phyloP scores from a whole-genome alignment of 35 echinoderm and acorn worm species.

The Strongylocentrotus purpuratus region DNA sequence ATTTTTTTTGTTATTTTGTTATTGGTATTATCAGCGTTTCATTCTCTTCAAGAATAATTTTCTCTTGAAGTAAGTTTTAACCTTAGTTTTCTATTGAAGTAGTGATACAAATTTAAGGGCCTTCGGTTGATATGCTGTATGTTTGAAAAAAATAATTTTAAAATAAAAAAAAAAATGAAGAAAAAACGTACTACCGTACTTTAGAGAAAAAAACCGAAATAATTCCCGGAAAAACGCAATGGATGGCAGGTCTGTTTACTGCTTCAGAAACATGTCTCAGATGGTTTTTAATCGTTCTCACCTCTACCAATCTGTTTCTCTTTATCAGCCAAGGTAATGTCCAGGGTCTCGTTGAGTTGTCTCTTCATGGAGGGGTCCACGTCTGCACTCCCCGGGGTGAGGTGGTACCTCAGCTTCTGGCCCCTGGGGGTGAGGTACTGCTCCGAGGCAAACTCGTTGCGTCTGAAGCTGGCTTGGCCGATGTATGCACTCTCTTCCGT shows the following conservation, averaged over 20 bases:
- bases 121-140: too few relatives aligned
- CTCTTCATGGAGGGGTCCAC: constrained; percentile 59
- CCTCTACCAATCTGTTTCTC: constrained; percentile 80
- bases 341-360: constrained; percentile 63
- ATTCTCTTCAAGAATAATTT: too few relatives aligned
- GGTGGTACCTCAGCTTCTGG: constrained; percentile 37
- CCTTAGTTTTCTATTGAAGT: too few relatives aligned
- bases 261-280: background rate
- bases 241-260: background rate
- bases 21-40: too few relatives aligned
- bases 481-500: constrained; percentile 92
- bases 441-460: constrained; percentile 64
- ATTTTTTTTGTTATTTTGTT: too few relatives aligned
- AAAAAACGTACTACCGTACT: too few relatives aligned
- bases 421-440: constrained; percentile 42
- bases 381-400: constrained; percentile 33
- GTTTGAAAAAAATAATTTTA: too few relatives aligned
- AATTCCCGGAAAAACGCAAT: too few relatives aligned
- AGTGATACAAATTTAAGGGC: too few relatives aligned
- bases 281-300: background rate
- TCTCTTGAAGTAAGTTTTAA: too few relatives aligned
- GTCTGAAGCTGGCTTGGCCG: constrained; percentile 77
- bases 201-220: too few relatives aligned
- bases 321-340: constrained; percentile 71
- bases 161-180: too few relatives aligned